Base-by-base conservation (phyloP, 1,140 invertebrate species). In the Heliconius hermathena region DNA sequence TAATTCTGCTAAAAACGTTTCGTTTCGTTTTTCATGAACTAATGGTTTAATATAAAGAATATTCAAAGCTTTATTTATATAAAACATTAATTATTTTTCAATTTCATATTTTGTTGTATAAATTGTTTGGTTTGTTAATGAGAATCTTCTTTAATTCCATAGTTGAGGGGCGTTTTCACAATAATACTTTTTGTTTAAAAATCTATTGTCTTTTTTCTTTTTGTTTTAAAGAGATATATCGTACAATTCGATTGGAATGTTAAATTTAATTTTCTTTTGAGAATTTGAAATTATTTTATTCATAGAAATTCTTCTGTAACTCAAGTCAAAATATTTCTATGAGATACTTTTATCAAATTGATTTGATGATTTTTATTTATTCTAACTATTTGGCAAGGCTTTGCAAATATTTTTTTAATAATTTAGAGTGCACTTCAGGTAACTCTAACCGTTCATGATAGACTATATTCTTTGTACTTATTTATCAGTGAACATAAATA, bases 11-110 rank as follows among this genome's bases (percentile, higher is more conserved):
- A 3, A 57, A 8, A 8, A 20, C 54, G 26, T 26, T 26, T 26
- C n/a, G n/a, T n/a, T n/a, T n/a, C n/a, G 20, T 54, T 54, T 54
- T n/a, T n/a, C 20, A 57, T 11, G 22, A 60, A 60, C 4, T n/a
- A 9, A 38, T 3, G 38, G 8, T 71, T 71, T 38, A 38, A 38
- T n/a, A 3, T 13, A 38, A 71, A 29, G 0, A 66, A 66, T 29
- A 11, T 6, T 66, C 1, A 16, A 29, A 66, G 60, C 13, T 66
- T 66, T 16, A 29, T 66, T 66, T 16, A 29, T 38, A 20, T 41
- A 72, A 57, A 22, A 57, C 2, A 57, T 57, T 57, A 57, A 57
- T 57, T 57, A 57, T 22, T 72, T n/a, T 72, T 38, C 71, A 11
- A n/a, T 72, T 72, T 72, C 3, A 72, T 72, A 38, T 20, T 72